Conservation (phyloP, 2,797 vertebrate species). For the Schizothorax lantsangensis region DNA sequence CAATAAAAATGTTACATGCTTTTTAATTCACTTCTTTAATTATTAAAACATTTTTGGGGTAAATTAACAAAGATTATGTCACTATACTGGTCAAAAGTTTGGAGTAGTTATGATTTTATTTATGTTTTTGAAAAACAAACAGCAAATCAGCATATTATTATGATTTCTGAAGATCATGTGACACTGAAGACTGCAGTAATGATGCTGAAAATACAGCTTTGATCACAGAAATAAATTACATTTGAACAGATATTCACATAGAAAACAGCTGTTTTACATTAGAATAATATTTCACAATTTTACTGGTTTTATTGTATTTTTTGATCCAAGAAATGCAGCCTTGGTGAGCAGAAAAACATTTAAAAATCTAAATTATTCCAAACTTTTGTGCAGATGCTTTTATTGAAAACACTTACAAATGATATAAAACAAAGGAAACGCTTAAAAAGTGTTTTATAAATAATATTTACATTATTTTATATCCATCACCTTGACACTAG, state of each 20-base stretch:
- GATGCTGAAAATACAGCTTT: not conserved
- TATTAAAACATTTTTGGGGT: too few species aligned
- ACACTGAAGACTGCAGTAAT: not conserved
- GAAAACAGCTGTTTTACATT: not conserved
- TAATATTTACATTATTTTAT: not conserved
- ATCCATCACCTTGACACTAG: not conserved
- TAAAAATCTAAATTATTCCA: not conserved
- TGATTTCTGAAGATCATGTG: not conserved
- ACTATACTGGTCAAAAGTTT: not conserved
- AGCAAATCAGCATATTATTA: not conserved
- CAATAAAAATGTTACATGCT: constrained; percentile 27
- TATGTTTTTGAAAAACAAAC: not conserved
- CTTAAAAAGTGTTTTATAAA: not conserved
- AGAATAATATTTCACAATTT: not conserved
- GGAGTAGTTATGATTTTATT: not conserved
- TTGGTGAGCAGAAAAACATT: not conserved
- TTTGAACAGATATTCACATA: not conserved
- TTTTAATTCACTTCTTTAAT: not conserved
- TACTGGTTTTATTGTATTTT: not conserved
- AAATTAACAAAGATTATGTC: not conserved
- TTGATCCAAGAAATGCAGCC: not conserved
- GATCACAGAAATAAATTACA: not conserved
- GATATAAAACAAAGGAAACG: not conserved
- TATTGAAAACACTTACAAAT: not conserved
- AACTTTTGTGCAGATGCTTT: not conserved